Conservation (phyloP, 2,797 vertebrate genomes). For the Moxostoma hubbsi region DNA sequence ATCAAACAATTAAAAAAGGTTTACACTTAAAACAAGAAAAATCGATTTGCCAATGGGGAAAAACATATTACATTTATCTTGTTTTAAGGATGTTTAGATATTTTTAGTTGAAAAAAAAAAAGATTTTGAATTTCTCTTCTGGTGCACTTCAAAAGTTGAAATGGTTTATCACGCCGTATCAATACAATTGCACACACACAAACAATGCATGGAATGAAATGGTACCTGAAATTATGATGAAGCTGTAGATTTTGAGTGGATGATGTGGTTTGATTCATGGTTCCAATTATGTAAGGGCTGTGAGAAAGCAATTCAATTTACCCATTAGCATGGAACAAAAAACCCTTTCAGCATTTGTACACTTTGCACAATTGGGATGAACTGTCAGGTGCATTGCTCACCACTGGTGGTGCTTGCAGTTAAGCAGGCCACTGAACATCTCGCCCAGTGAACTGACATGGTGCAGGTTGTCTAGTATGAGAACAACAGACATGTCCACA, state of each 20-base stretch:
- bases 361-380: background rate
- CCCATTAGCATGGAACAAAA: background rate
- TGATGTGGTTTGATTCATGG: conserved; percentile 87
- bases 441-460: conserved; percentile 84
- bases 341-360: background rate
- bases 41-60: no score
- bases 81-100: no score
- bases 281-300: conserved; percentile 88
- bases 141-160: no score
- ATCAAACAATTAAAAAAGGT: no score
- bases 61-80: no score
- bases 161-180: no score
- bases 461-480: conserved; percentile 87
- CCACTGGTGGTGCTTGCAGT: conserved; percentile 88
- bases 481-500: conserved; percentile 80
- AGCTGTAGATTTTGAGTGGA: conserved; percentile 86
- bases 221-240: conserved; percentile 87
- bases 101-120: no score
- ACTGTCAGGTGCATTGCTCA: conserved; percentile 52
- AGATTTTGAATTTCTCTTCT: no score
- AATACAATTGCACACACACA: background rate
- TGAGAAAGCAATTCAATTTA: conserved; percentile 7
- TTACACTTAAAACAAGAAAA: no score
- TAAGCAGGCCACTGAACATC: conserved; percentile 85
- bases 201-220: conserved; percentile 10